Evolutionary conservation across 2,113 vertebrate genomes (phyloP).

Genomic region (Pimephales promelas): DNA sequence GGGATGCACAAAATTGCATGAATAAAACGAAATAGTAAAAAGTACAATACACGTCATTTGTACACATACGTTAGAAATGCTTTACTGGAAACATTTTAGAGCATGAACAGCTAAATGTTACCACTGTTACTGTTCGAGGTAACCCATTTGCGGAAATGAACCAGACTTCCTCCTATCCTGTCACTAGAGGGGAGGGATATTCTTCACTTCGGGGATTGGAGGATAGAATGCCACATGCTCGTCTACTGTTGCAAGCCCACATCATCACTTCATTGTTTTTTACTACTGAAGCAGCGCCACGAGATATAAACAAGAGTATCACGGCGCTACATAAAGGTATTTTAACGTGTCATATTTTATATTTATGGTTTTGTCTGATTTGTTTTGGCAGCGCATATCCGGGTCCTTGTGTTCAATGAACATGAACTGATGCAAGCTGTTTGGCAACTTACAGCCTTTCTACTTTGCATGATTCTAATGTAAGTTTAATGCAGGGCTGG

Average conservation of each 20-base stretch:
- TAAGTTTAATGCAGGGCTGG: neutral
- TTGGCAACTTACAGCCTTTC: neutral
- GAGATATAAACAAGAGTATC: neutral
- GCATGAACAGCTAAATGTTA: no score
- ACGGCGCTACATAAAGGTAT: constrained; percentile 4
- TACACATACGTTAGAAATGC: no score
- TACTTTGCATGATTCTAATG: neutral
- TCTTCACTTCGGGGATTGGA: constrained; percentile 68
- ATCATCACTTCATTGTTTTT: neutral
- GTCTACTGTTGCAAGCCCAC: constrained; percentile 32
- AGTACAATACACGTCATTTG: no score
- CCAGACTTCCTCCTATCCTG: neutral
- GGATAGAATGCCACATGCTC: constrained; percentile 68
- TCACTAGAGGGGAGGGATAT: constrained; percentile 45
- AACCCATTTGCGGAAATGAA: neutral
- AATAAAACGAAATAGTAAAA: no score
- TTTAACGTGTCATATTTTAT: neutral
- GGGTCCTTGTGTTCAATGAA: neutral
- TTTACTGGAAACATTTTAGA: neutral
- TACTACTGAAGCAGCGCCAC: neutral
- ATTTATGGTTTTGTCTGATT: neutral
- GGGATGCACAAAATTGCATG: no score
- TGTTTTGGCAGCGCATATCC: neutral
- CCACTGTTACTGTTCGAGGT: neutral
- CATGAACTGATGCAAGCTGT: constrained; percentile 20